Evolutionary conservation across 2,888 invertebrate species (phyloP).

Genomic region (Melanostoma scalare): DNA sequence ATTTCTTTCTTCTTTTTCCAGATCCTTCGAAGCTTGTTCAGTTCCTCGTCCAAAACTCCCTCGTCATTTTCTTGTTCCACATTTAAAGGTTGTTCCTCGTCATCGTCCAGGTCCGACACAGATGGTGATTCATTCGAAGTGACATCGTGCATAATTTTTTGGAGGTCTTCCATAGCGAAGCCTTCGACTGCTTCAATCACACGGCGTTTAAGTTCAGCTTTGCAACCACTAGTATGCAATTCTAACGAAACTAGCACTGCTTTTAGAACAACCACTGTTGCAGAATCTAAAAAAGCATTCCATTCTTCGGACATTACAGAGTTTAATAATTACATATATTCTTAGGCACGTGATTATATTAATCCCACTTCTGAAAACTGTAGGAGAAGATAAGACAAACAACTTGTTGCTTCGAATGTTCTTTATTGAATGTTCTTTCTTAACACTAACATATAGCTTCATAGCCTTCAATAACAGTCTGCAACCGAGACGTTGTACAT

Average conservation of each 20-base stretch:
- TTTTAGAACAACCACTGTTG: constrained; percentile 9
- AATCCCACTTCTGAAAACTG: too few species aligned
- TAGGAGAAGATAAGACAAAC: too few species aligned
- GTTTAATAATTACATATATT: too few species aligned
- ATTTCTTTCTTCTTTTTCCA: constrained; percentile 28
- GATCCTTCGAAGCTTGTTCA: constrained; percentile 12
- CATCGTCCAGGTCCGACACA: background rate
- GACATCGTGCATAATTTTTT: background rate
- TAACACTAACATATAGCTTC: too few species aligned
- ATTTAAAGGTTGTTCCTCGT: background rate
- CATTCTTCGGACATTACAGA: constrained; percentile 4
- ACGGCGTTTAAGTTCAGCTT: constrained; percentile 17
- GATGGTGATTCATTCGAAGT: background rate
- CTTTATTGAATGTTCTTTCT: too few species aligned
- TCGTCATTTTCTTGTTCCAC: too few species aligned
- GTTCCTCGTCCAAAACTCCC: constrained; percentile 9
- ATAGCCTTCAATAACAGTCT: too few species aligned
- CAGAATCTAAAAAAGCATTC: constrained; percentile 1
- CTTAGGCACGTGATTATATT: too few species aligned
- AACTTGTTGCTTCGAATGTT: too few species aligned
- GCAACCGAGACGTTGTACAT: too few species aligned
- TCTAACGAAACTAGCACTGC: background rate
- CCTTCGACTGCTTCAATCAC: constrained; percentile 3
- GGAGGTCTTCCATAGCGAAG: background rate
- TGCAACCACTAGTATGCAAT: background rate